These are phyloP conservation scores for Micropterix aruncella DNA, from an alignment of 2,888 invertebrate species.

Conservation along the genomic window DNA sequence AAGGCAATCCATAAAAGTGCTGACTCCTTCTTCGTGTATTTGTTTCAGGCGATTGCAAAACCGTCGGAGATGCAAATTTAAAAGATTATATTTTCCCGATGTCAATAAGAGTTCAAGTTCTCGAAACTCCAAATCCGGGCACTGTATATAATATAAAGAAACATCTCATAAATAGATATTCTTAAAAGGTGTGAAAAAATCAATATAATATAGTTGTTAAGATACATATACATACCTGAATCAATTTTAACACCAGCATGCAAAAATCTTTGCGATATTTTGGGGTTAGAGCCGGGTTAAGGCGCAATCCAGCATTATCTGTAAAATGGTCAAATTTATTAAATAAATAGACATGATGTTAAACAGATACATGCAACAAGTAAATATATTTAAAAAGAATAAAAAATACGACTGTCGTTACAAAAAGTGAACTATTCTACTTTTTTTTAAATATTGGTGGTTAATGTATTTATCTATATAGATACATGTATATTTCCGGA, in stretches of 20 bases:
- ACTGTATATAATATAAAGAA: slow-evolving; percentile 25
- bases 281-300: slow-evolving; percentile 27
- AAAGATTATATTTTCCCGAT: slow-evolving; percentile 42
- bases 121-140: slow-evolving; percentile 62
- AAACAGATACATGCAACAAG: too few species aligned
- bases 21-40: slow-evolving; percentile 47
- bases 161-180: neutral
- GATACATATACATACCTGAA: slow-evolving; percentile 40
- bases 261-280: slow-evolving; percentile 65
- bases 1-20: slow-evolving; percentile 48
- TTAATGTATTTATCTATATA: too few species aligned
- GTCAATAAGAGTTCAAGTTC: slow-evolving; percentile 51
- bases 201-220: slow-evolving; percentile 5
- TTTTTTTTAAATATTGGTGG: too few species aligned
- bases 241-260: slow-evolving; percentile 62
- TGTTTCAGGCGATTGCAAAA: slow-evolving; percentile 44
- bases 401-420: too few species aligned
- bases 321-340: too few species aligned
- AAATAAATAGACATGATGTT: too few species aligned
- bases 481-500: too few species aligned
- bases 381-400: too few species aligned
- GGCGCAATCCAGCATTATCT: slow-evolving; percentile 2
- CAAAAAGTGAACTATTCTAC: too few species aligned
- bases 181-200: too few species aligned
- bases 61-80: slow-evolving; percentile 39